Evolutionary conservation across 2,797 vertebrate species (phyloP), one percentile per base, ranked within the genome.

Genomic region (Prunella strophiata): DNA sequence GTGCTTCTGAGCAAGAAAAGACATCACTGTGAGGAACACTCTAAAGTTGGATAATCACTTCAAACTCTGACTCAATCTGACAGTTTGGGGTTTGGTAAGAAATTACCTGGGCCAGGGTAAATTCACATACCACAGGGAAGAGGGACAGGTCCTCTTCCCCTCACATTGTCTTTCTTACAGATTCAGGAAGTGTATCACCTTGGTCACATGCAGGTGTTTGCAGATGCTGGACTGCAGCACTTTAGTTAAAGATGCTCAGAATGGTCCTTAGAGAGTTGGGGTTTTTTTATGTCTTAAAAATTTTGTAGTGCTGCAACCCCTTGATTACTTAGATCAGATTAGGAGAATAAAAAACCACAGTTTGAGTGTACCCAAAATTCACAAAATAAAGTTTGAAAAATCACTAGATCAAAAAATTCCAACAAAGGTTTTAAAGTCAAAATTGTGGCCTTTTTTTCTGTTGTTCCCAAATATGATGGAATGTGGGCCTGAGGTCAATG

Each of bases 1-100:
- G 90, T 79, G 84, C 74, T 95, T 72, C 90, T 76, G 78, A 75
- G 79, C n/a, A 61, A 85, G 77, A 45, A 89, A 84, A 80, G 73
- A 55, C 70, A 94, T 89, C 74, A 63, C 50, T 19, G 0, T 85
- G 88, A 88, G 13, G 45, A 94, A 52, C 21, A 9, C 20, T 92
- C 77, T 54, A 65, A 74, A 92, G 81, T 47, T 66, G 51, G 75
- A 81, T 79, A 87, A 61, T 70, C 15, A 4, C 47, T 71, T 85
- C 66, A 73, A 62, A 82, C 16, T 80, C 6, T 1, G 43, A 51
- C 7, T 79, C 47, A 75, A 0, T 36, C 25, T 48, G 16, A 18
- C 18, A 27, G 13, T 62, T 50, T 27, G 66, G 34, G 15, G 21
- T 48, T 90, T 36, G 32, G 26, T 32, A 42, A 55, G 54, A 73